Conservation (phyloP, 1,140 invertebrate species). For the Sitodiplosis mosellana region DNA sequence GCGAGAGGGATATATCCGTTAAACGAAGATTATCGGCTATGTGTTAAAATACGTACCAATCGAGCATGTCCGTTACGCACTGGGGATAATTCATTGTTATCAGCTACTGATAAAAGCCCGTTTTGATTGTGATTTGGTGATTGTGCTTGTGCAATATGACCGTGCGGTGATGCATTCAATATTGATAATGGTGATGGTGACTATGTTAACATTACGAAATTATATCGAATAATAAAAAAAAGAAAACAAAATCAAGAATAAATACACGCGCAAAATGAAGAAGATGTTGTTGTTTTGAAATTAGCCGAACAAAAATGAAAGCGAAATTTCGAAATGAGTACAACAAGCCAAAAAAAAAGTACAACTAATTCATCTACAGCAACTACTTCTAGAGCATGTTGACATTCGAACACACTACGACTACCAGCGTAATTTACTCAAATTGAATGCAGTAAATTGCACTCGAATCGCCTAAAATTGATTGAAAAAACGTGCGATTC, state of each 20-base stretch:
- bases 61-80: constrained; percentile 3
- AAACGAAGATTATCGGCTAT: too few species aligned
- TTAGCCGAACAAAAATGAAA: background rate
- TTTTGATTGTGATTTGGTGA: constrained; percentile 1
- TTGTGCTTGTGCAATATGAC: constrained; percentile 5
- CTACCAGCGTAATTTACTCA: too few species aligned
- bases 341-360: background rate
- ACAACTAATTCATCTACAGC: too few species aligned
- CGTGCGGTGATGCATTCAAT: constrained; percentile 4
- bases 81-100: background rate
- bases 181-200: constrained; percentile 3
- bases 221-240: background rate
- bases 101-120: constrained; percentile 4
- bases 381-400: too few species aligned
- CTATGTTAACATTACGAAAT: constrained; percentile 1
- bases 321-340: background rate
- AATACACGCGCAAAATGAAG: background rate
- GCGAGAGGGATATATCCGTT: too few species aligned
- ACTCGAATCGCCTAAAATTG: too few species aligned
- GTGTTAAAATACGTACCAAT: constrained; percentile 5
- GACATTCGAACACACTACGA: too few species aligned
- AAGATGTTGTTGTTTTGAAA: too few species aligned
- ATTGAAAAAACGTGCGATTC: background rate
- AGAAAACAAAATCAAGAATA: background rate
- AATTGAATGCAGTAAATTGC: too few species aligned